A percentile compares a stretch with the other conserved stretches of the same genome.
phyloP scores from a whole-genome alignment of 2,797 vertebrate genomes.

The Sebastes miniatus region DNA sequence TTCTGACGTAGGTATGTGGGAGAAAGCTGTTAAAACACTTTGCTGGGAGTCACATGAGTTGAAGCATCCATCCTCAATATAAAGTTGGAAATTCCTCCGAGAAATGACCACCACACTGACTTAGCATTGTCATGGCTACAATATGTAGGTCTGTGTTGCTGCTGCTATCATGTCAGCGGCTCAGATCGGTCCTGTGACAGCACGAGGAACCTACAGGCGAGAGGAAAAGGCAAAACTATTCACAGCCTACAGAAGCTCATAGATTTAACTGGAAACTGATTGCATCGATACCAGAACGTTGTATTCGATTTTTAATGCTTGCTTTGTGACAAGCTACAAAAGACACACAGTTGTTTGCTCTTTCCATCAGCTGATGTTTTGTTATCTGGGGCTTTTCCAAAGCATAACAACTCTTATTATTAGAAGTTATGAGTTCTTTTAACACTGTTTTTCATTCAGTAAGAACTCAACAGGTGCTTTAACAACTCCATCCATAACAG shows the following conservation, averaged over 20 bases:
- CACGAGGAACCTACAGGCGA: slow-evolving; percentile 40
- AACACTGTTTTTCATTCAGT: not conserved
- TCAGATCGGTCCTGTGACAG: slow-evolving; percentile 51
- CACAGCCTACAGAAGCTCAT: not conserved
- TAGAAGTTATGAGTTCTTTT: not conserved
- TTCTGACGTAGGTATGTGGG: not conserved
- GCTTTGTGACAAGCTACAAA: not conserved
- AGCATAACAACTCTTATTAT: not conserved
- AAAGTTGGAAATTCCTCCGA: slow-evolving; percentile 20
- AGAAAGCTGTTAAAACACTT: slow-evolving; percentile 24
- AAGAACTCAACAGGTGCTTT: not conserved
- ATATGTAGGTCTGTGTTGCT: not conserved
- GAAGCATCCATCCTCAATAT: not conserved
- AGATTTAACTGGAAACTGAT: not conserved
- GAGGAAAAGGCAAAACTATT: slow-evolving; percentile 18
- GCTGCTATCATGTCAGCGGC: slow-evolving; percentile 19
- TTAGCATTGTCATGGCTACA: not conserved
- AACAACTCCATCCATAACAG: not conserved
- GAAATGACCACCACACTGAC: slow-evolving; percentile 1
- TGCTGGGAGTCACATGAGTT: slow-evolving; percentile 8
- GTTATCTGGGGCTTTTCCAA: not conserved
- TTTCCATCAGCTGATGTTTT: slow-evolving; percentile 9
- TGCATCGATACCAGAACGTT: not conserved
- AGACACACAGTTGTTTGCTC: not conserved
- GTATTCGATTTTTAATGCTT: not conserved